A percentile compares a stretch with the other conserved stretches of the same genome.
Evolutionary conservation across 2,797 vertebrate genomes (phyloP).

Genomic region (Alcedo quadribrachys): DNA sequence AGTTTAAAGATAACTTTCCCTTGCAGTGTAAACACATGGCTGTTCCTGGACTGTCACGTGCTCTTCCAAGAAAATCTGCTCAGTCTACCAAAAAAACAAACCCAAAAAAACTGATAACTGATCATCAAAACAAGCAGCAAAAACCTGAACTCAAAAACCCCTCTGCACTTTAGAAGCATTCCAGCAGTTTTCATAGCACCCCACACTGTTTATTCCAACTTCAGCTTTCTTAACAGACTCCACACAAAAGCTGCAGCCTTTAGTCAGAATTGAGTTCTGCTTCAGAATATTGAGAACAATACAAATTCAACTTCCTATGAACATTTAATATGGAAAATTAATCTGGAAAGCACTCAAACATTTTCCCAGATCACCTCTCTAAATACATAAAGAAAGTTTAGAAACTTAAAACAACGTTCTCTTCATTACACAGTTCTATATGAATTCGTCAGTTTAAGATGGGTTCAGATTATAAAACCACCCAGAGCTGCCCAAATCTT

Average conservation of each 20-base stretch:
- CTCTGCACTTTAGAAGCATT: not conserved
- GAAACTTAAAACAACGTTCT: not conserved
- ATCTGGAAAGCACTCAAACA: not conserved
- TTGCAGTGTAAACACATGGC: not conserved
- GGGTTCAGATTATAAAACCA: not conserved
- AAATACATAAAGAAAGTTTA: not conserved
- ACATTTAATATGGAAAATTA: not conserved
- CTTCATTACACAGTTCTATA: not conserved
- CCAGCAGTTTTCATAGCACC: not conserved
- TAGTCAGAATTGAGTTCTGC: not conserved
- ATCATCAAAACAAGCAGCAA: not conserved
- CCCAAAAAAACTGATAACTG: not conserved
- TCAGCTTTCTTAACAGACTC: not conserved
- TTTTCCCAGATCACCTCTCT: not conserved
- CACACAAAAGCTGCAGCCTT: not conserved
- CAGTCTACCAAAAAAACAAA: not conserved
- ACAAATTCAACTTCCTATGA: not conserved
- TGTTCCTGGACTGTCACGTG: not conserved
- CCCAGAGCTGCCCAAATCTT: not conserved
- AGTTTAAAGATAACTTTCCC: not conserved
- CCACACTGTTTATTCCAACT: not conserved
- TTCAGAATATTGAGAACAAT: not conserved
- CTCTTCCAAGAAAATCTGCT: slow-evolving; percentile 31
- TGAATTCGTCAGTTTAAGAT: not conserved
- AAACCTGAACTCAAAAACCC: not conserved